Conservation (phyloP, 2,113 vertebrate species). For the Candoia aspera region DNA sequence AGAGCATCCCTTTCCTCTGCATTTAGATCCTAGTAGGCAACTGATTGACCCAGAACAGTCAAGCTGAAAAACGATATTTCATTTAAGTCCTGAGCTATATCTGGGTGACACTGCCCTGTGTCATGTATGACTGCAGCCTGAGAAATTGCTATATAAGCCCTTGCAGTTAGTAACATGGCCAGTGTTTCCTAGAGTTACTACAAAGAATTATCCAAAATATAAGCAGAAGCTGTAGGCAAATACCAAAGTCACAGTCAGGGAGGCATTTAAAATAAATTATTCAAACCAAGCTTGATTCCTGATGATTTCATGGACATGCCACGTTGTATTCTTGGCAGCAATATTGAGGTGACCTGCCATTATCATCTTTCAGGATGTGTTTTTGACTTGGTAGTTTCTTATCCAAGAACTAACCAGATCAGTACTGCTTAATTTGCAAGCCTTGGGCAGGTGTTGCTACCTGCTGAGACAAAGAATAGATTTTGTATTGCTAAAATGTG, state of each 20-base stretch:
- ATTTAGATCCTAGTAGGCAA: neutral
- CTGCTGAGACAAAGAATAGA: neutral
- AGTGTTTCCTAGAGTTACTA: neutral
- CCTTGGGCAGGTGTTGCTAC: neutral
- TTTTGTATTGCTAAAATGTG: neutral
- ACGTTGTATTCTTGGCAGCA: neutral
- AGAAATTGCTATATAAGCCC: neutral
- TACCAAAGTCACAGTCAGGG: neutral
- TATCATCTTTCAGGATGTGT: neutral
- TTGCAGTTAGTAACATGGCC: neutral
- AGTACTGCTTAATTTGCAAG: neutral
- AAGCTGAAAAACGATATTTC: slow-evolving; percentile 1
- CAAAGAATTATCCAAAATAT: neutral
- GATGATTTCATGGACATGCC: neutral
- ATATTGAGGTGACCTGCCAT: neutral
- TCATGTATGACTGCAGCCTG: neutral
- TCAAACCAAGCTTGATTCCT: neutral
- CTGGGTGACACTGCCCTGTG: neutral
- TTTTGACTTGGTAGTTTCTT: neutral
- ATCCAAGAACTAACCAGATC: neutral
- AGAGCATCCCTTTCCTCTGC: neutral
- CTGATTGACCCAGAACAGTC: neutral
- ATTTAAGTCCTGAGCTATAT: neutral
- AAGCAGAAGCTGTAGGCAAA: neutral
- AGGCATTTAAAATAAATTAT: neutral